Percentiles rank a stretch among this genome's conserved stretches.
Evolutionary conservation across 2,797 vertebrate species (phyloP).

Genomic region (Lagorchestes hirsutus): DNA sequence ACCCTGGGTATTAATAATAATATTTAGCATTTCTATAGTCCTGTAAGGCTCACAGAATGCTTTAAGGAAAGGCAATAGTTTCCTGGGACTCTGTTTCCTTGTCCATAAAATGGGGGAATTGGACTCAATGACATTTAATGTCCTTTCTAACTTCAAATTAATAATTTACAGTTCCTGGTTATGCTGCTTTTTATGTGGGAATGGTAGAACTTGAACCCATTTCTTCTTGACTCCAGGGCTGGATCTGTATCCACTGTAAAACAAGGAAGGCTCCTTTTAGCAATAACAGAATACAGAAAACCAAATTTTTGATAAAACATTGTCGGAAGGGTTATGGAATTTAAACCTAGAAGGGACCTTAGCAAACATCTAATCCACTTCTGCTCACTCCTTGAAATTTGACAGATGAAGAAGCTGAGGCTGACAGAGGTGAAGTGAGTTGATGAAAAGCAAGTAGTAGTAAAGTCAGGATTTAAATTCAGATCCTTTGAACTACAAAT

Average conservation of each 20-base stretch:
- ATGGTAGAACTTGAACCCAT: neutral
- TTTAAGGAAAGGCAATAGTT: neutral
- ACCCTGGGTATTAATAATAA: neutral
- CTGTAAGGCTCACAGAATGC: neutral
- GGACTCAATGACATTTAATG: neutral
- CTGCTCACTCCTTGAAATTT: neutral
- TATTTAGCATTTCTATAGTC: neutral
- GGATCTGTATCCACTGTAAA: neutral
- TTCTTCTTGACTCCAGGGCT: neutral
- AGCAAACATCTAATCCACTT: neutral
- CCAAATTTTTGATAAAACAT: slow-evolving; percentile 25
- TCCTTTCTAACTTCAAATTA: neutral
- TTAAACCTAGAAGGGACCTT: neutral
- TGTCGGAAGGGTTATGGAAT: neutral
- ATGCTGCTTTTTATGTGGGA: neutral
- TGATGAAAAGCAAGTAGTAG: neutral
- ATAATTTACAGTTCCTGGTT: neutral
- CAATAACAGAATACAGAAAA: slow-evolving; percentile 27
- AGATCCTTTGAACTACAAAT: neutral
- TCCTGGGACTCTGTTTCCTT: neutral
- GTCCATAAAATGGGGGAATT: neutral
- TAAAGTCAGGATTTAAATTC: neutral
- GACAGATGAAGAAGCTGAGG: neutral
- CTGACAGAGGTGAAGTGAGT: neutral
- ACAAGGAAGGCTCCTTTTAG: neutral